Evolutionary conservation across 2,888 invertebrate species (phyloP), one percentile per base, ranked within the genome.

Genomic region (Sinotaia quadrata): DNA sequence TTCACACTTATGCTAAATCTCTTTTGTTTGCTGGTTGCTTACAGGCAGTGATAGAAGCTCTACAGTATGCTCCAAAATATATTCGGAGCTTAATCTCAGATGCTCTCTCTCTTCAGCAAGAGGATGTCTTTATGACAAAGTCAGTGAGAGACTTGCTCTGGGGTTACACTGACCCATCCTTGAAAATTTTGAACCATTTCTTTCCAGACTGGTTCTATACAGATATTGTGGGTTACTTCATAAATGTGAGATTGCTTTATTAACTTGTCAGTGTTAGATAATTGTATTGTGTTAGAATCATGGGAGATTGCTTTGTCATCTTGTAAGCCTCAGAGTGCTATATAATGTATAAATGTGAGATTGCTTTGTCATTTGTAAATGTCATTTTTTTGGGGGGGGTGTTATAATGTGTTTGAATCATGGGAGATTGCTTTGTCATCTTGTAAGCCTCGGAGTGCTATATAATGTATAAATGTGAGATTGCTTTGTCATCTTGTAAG

Each of bases 81-180:
- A 27, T 81, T 1, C 72, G 75, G 33, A 68, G 69, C 8, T 12
- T 76, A 24, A 33, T 82, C 0, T 67, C 68, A 24, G 27, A 51
- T 0, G 52, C 72, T 2, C 49, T 72, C 8, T 8, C 37, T 5
- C 12, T 57, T 24, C 29, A 71, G 29, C 67, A 71, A 5, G 81
- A 82, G 57, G 73, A 76, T 41, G 58, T 82, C 0, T 81, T 86
- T 63, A 78, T 80, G 63, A 77, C 72, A 4, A 72, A 78, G 60
- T 78, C 78, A 49, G 76, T 82, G 51, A 74, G 73, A 18, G 84
- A 85, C 24, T 89, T 95, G 0, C 94, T 95, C 82, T 92, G 93
- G 2, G 96, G 96, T 0, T 96, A 95, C 84, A 90, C 91, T 0
- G 95, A 96, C 85, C 88, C 91, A 0, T 86, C 95, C 62, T 90